Base-by-base conservation (phyloP, 35 echinoderm and acorn worm species). In the Stichopus chloronotus region DNA sequence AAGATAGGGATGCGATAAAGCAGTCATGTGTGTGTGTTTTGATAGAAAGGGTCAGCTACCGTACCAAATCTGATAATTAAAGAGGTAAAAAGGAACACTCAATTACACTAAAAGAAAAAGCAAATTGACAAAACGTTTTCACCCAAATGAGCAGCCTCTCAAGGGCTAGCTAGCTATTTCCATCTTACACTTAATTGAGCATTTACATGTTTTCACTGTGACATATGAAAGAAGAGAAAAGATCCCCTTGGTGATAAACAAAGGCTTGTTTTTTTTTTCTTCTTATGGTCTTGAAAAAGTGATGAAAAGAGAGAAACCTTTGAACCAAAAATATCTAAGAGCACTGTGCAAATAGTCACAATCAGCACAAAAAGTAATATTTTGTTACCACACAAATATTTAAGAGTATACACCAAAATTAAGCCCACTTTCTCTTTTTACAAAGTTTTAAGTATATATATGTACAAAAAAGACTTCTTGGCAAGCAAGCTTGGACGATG, bases 401-500 rank as follows among this genome's bases (percentile, higher is more conserved):
- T 61, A 20, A 21, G 19, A 74, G 69, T n/a, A 74, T 74, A 20
- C 69, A 74, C 8, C 69, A 74, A 74, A 74, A 21, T 74, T 74
- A 74, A 74, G 69, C 69, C 19, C 69, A 74, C 69, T 74, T 74
- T 74, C 19, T 74, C 22, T 74, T 43, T 19, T 74, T 74, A 74
- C 12, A 74, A 74, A 74, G 69, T 74, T 43, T 43, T 74, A 0
- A 74, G 69, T 74, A 74, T 74, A 74, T 74, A 55, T 58, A 56
- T 55, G 17, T 85, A 85, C 58, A 85, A 53, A 85, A 84, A 58
- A 85, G 55, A 85, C 57, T 85, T 58, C 82, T 85, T 85, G 82
- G 82, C 82, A 85, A 85, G 55, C 82, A 85, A 55, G 25, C 55
- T 85, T 20, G 57, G 78, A 81, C 69, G 20, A 74, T 20, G 22